Conservation (phyloP, 2,797 vertebrate genomes). For the Phoeniculus purpureus region DNA sequence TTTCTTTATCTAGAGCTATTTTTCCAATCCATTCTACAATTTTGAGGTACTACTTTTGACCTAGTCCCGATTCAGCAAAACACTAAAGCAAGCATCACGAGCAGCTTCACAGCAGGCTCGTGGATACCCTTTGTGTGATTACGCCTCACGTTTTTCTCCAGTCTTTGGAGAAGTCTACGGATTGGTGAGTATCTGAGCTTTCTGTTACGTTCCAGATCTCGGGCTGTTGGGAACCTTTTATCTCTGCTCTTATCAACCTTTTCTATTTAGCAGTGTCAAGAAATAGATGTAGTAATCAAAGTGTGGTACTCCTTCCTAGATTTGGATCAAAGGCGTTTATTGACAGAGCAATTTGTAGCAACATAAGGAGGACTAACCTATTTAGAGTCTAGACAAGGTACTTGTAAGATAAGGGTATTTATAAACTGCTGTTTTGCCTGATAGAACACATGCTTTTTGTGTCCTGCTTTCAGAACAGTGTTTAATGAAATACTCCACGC, state of each 20-base stretch:
- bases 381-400: not conserved
- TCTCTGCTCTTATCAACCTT: slow-evolving; percentile 41
- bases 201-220: not conserved
- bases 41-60: not conserved
- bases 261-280: slow-evolving; percentile 24
- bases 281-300: slow-evolving; percentile 8
- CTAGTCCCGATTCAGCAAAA: not conserved
- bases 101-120: not conserved
- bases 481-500: not conserved
- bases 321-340: slow-evolving; percentile 56
- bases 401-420: not conserved
- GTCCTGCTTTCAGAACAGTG: not conserved
- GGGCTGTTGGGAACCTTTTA: not conserved
- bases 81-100: not conserved
- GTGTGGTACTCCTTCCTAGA: not conserved
- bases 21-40: not conserved
- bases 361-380: not conserved
- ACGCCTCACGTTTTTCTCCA: rapidly evolving
- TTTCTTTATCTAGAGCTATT: not conserved
- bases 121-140: not conserved
- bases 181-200: not conserved
- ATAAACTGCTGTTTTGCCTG: not conserved
- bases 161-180: not conserved
- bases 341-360: slow-evolving; percentile 61
- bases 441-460: not conserved